Evolutionary conservation across 2,797 vertebrate species (phyloP).

Genomic region (Sylvilagus floridanus): DNA sequence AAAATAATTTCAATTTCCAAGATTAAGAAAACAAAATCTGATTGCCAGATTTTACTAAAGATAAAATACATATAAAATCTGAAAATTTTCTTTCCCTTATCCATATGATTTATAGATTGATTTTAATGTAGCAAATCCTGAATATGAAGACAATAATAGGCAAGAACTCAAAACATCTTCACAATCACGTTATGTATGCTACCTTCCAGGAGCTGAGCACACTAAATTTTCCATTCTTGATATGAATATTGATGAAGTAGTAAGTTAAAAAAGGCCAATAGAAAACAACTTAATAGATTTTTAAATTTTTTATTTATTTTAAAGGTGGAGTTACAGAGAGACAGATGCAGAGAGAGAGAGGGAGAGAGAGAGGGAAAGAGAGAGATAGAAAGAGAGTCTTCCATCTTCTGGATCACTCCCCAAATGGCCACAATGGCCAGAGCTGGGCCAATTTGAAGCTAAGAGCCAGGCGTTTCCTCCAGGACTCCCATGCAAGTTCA

Average conservation of each 20-base stretch:
- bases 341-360: too few relatives aligned
- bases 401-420: too few relatives aligned
- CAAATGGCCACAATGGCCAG: too few relatives aligned
- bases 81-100: conserved; percentile 24
- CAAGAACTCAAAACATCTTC: neutral
- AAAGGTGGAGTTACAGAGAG: too few relatives aligned
- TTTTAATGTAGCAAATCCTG: neutral
- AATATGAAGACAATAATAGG: neutral
- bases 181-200: neutral
- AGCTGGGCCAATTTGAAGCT: too few relatives aligned
- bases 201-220: neutral
- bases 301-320: too few relatives aligned
- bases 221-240: too few relatives aligned
- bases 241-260: too few relatives aligned
- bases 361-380: too few relatives aligned
- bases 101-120: neutral
- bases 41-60: neutral
- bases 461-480: too few relatives aligned
- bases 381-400: too few relatives aligned
- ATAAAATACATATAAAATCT: neutral
- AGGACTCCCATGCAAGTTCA: too few relatives aligned
- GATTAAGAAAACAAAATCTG: neutral
- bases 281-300: neutral
- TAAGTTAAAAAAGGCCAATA: neutral
- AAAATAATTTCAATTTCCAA: neutral